A percentile compares a stretch with the other conserved stretches of the same genome.
Evolutionary conservation across 2,113 vertebrate genomes (phyloP).

Genomic region (Axis porcinus): DNA sequence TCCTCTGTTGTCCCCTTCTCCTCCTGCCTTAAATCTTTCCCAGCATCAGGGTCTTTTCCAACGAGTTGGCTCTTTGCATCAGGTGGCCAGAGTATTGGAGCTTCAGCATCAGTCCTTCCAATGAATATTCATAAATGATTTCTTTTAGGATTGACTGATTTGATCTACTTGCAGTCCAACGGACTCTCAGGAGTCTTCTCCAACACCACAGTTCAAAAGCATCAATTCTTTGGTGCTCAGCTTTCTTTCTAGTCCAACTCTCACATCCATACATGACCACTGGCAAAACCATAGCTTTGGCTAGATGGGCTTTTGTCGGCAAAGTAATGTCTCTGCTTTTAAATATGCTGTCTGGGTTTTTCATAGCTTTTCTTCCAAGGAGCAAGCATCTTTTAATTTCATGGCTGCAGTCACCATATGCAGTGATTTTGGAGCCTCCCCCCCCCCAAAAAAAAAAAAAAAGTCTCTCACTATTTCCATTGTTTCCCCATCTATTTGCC

Average conservation of each 20-base stretch:
- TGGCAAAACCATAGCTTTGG: not conserved
- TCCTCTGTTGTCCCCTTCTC: not conserved
- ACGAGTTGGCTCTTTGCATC: not conserved
- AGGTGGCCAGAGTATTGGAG: not conserved
- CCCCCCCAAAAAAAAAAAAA: not conserved
- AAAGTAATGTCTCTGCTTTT: not conserved
- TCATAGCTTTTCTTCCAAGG: not conserved
- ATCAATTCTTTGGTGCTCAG: not conserved
- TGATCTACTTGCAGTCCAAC: not conserved
- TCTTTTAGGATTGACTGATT: not conserved
- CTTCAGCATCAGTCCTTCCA: not conserved
- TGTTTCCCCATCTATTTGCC: not conserved
- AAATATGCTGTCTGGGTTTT: not conserved
- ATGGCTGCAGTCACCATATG: not conserved
- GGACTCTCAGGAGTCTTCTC: not conserved
- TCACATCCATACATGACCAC: not conserved
- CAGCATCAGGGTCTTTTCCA: not conserved
- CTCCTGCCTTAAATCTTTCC: not conserved
- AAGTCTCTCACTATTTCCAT: not conserved
- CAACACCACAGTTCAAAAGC: not conserved
- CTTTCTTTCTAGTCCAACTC: not conserved
- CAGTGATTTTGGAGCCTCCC: not conserved
- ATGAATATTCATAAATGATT: not conserved
- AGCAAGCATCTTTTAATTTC: not conserved
- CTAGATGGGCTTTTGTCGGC: not conserved